Base-by-base conservation (phyloP, 2,113 vertebrate genomes). In the Zingel zingel region DNA sequence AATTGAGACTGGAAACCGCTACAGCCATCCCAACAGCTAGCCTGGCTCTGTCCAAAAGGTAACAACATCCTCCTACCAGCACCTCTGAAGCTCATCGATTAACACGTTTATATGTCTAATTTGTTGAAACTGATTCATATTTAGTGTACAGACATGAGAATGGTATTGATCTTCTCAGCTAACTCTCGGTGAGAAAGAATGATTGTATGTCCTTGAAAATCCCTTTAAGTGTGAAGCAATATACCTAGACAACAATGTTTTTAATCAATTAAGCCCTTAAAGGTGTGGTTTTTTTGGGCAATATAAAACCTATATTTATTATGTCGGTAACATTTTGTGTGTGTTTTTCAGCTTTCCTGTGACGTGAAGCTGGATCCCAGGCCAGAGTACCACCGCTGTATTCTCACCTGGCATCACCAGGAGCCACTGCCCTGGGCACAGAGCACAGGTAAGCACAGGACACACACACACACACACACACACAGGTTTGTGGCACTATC, bases 401-500 rank as follows among this genome's bases (percentile, higher is more conserved):
- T 99, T 93, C 94, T 99, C 88, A 99, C 98, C 88, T 99, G 98
- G 98, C 98, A 99, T 95, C 98, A 99, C 93, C 98, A 99, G 95
- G 98, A 99, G 92, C 98, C 98, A 84, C 96, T 99, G 89, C 98
- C 98, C 92, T 99, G 98, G 98, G 98, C 98, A 93, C 98, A 99
- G 94, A 99, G 98, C 96, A 99, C 98, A 97, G 98, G 98, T 99
- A 69, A 1, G 16, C 30, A 1, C 14, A 59, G 43, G n/a, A 13
- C 15, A 27, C 25, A 4, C 54, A 59, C 96, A 54, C 39, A 74
- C 51, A 64, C 53, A 19, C 25, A 61, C 23, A 47, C 27, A 33
- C 57, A 36, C 21, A 30, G 5, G 30, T 33, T 33, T 33, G 30
- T 33, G 30, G 30, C 5, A 33, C 30, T 33, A 33, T 33, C 30